Conservation (phyloP, 2,888 invertebrate species). For the Xestia ashworthii region DNA sequence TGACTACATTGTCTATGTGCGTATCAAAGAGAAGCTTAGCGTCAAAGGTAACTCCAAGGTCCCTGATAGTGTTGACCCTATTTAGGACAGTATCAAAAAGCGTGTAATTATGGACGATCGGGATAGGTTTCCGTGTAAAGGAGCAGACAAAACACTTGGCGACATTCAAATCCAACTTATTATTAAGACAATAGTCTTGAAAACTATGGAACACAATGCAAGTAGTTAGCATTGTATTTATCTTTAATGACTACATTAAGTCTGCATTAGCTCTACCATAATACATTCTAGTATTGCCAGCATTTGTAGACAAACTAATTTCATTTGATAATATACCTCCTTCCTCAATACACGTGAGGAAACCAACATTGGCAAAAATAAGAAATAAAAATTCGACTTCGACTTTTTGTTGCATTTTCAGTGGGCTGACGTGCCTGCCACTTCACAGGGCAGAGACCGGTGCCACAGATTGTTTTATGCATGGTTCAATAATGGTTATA, state of each 20-base stretch:
- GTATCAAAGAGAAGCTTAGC: too few species aligned
- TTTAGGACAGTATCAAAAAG: too few species aligned
- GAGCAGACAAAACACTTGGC: too few species aligned
- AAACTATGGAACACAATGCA: constrained; percentile 11
- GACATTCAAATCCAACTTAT: too few species aligned
- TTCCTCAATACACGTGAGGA: neutral
- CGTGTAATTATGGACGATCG: too few species aligned
- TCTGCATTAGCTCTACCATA: neutral
- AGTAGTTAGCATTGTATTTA: constrained; percentile 15
- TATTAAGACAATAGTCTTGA: too few species aligned
- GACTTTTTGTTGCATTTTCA: neutral
- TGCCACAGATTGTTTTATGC: neutral
- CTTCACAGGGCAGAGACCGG: neutral
- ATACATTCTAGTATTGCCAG: neutral
- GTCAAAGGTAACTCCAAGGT: too few species aligned
- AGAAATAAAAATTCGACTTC: neutral
- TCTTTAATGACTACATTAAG: neutral
- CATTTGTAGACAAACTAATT: neutral
- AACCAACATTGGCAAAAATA: neutral
- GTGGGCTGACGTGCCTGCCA: neutral
- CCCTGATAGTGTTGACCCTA: too few species aligned
- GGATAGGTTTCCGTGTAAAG: too few species aligned
- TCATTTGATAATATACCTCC: neutral
- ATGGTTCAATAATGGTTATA: too few species aligned
- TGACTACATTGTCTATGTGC: too few species aligned